A percentile compares a stretch with the other conserved stretches of the same genome.
Evolutionary conservation across 2,113 vertebrate species (phyloP).

Genomic region (Ardeotis arabs): DNA sequence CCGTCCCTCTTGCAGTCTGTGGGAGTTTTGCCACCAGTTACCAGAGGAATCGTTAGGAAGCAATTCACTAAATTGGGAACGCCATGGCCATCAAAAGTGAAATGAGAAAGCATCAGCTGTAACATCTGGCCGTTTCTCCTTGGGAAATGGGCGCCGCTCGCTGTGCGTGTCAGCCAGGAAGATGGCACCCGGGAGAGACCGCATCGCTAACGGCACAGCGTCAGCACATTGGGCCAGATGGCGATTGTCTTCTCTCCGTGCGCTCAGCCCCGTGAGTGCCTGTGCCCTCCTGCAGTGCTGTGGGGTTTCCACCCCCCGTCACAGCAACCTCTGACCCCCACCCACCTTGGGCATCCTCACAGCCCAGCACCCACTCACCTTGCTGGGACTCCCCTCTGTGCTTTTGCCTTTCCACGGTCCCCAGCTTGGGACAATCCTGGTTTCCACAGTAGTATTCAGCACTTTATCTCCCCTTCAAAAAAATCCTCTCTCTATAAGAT

Average conservation of each 20-base stretch:
- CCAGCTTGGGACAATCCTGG: neutral
- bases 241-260: neutral
- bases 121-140: neutral
- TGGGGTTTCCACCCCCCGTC: neutral
- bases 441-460: neutral
- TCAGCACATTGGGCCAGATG: neutral
- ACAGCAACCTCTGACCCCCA: neutral
- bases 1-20: neutral
- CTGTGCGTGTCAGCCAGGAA: neutral
- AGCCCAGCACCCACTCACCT: accelerated
- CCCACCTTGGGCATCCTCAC: neutral
- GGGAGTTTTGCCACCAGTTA: neutral
- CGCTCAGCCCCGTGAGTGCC: neutral
- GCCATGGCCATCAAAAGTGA: neutral
- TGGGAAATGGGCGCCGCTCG: neutral
- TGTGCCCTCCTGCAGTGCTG: accelerated
- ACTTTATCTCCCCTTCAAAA: neutral
- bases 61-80: neutral
- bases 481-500: neutral
- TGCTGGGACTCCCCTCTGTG: accelerated
- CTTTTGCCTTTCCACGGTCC: neutral
- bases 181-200: neutral
- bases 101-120: neutral
- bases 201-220: accelerated
- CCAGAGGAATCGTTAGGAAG: neutral